A percentile compares a stretch with the other conserved stretches of the same genome.
Evolutionary conservation across 2,797 vertebrate species (phyloP).

Genomic region (Pyrrhura leucotis): DNA sequence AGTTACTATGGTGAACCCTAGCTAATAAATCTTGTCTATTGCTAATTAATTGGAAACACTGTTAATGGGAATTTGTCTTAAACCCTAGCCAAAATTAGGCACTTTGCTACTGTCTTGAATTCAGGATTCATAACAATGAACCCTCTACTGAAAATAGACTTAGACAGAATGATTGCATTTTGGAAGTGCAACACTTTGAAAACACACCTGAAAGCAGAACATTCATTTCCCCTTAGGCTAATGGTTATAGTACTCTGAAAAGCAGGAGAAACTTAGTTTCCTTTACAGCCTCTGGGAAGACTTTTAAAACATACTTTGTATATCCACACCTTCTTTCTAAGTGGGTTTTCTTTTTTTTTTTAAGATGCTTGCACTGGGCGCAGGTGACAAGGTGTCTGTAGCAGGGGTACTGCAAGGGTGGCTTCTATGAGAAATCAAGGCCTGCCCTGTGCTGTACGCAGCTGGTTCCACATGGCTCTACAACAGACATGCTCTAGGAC

Average conservation of each 20-base stretch:
- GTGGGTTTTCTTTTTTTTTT: neutral
- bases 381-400: neutral
- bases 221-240: neutral
- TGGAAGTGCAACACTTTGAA: neutral
- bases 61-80: neutral
- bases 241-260: neutral
- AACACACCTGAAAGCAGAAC: neutral
- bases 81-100: neutral
- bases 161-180: neutral
- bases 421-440: neutral
- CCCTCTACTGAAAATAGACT: neutral
- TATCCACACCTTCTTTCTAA: neutral
- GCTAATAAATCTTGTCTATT: neutral
- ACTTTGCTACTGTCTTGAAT: neutral
- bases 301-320: neutral
- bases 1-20: neutral
- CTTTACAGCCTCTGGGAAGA: neutral
- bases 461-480: rapidly evolving
- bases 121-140: neutral
- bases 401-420: neutral
- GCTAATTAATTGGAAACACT: neutral
- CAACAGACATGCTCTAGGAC: no score
- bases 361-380: rapidly evolving
- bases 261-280: neutral
- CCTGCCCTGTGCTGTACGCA: rapidly evolving